These are phyloP conservation scores for Flabesymbios commensalis DNA, from an alignment of 2,888 invertebrate genomes.

Conservation along the genomic window DNA sequence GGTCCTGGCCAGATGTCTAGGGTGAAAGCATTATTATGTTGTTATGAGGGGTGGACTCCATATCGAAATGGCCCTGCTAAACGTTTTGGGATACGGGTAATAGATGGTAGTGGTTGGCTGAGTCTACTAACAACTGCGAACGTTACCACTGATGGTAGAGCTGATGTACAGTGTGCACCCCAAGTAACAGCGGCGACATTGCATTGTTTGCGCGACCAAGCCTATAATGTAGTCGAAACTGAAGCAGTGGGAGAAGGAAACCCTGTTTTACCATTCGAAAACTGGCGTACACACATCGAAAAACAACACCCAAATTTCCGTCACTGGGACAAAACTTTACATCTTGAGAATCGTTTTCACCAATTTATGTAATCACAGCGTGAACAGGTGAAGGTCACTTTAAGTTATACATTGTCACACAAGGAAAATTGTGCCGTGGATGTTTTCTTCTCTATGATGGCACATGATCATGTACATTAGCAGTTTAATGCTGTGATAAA, in stretches of 20 bases:
- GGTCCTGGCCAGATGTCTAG: constrained; percentile 9
- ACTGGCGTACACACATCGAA: background rate
- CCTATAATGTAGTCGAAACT: background rate
- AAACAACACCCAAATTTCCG: background rate
- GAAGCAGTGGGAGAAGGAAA: background rate
- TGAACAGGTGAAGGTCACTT: no score
- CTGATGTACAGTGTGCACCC: constrained; percentile 3
- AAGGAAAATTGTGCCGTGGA: constrained; percentile 1
- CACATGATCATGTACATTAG: constrained; percentile 8
- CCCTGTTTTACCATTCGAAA: no score
- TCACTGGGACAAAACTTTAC: background rate
- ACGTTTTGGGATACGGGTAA: background rate
- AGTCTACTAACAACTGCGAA: background rate
- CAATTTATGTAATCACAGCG: background rate
- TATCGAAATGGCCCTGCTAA: constrained; percentile 14
- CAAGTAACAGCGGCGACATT: constrained; percentile 3
- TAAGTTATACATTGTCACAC: no score
- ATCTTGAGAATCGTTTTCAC: background rate
- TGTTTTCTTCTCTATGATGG: constrained; percentile 6
- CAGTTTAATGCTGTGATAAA: constrained; percentile 5
- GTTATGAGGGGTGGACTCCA: constrained; percentile 17
- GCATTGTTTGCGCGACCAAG: background rate
- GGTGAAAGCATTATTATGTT: constrained; percentile 13
- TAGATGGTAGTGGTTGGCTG: constrained; percentile 15
- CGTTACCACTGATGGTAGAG: constrained; percentile 2